Conservation (phyloP, 2,797 vertebrate species). For the Tenualosa thibaudeaui region DNA sequence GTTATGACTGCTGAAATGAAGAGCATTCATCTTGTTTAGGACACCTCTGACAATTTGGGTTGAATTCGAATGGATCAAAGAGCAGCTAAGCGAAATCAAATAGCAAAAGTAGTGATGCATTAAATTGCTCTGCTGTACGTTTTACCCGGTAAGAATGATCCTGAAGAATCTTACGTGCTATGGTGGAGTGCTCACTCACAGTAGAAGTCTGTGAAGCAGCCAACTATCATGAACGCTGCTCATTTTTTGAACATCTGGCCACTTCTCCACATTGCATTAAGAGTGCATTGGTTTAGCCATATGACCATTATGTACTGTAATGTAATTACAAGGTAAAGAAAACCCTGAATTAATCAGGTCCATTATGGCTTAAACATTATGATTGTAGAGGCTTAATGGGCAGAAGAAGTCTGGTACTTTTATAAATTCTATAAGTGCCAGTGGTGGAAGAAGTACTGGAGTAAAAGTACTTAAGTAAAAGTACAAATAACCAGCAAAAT, state of each 20-base stretch:
- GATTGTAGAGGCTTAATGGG: background rate
- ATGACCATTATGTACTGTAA: background rate
- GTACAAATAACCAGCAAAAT: too few relatives aligned
- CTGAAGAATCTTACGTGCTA: background rate
- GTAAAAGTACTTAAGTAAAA: too few relatives aligned
- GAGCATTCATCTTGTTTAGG: slow-evolving; percentile 17
- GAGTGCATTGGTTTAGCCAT: background rate
- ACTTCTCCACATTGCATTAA: background rate
- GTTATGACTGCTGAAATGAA: slow-evolving; percentile 12
- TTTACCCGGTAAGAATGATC: background rate
- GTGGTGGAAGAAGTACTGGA: too few relatives aligned
- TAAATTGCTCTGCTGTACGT: slow-evolving; percentile 1
- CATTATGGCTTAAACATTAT: background rate
- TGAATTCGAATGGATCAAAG: background rate
- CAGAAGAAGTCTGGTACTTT: background rate
- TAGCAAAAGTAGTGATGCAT: background rate
- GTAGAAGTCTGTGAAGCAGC: background rate
- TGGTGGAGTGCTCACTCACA: background rate
- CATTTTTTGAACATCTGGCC: background rate
- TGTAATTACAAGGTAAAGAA: background rate
- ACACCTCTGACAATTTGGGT: slow-evolving; percentile 6
- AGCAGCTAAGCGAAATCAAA: slow-evolving; percentile 19
- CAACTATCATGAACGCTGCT: background rate
- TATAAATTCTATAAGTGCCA: too few relatives aligned
- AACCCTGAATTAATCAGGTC: background rate